Evolutionary conservation across 2,888 invertebrate species (phyloP).

Genomic region (Drosophila mercatorum): DNA sequence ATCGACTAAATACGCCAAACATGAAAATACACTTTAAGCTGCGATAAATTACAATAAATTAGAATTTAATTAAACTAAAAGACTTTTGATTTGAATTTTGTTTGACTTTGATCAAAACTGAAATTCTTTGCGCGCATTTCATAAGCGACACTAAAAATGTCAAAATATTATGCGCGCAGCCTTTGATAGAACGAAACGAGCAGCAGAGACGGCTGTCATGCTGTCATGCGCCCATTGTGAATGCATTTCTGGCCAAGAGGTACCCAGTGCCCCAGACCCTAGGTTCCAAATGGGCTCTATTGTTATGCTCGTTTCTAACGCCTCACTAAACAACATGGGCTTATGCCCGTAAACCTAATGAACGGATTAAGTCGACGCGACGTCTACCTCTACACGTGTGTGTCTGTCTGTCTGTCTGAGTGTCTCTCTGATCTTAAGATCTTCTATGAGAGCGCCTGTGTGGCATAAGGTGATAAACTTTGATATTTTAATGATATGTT

Average conservation of each 20-base stretch:
- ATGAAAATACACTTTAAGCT: conserved; percentile 73
- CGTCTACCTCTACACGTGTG: conserved; percentile 2
- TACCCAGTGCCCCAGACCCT: conserved; percentile 1
- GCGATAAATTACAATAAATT: conserved; percentile 76
- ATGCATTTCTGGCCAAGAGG: conserved; percentile 20
- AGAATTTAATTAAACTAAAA: conserved; percentile 76
- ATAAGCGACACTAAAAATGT: conserved; percentile 76
- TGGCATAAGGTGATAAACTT: conserved; percentile 78
- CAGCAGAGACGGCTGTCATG: conserved; percentile 54
- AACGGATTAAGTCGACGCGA: conserved; percentile 79
- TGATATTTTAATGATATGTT: conserved; percentile 81
- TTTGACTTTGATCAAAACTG: conserved; percentile 32
- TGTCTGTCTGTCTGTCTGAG: conserved; percentile 21
- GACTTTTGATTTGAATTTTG: conserved; percentile 36
- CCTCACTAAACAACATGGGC: conserved; percentile 74
- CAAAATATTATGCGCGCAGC: conserved; percentile 76
- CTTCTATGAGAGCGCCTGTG: conserved; percentile 44
- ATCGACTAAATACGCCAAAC: conserved; percentile 47
- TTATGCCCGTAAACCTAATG: conserved; percentile 79
- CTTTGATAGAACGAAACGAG: conserved; percentile 13
- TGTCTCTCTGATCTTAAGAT: conserved; percentile 22
- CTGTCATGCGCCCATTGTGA: conserved; percentile 67
- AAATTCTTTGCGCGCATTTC: conserved; percentile 61
- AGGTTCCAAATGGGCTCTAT: conserved; percentile 36
- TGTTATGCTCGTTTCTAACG: conserved; percentile 70